phyloP scores from a whole-genome alignment of 1,140 invertebrate genomes.

The Apis laboriosa region DNA sequence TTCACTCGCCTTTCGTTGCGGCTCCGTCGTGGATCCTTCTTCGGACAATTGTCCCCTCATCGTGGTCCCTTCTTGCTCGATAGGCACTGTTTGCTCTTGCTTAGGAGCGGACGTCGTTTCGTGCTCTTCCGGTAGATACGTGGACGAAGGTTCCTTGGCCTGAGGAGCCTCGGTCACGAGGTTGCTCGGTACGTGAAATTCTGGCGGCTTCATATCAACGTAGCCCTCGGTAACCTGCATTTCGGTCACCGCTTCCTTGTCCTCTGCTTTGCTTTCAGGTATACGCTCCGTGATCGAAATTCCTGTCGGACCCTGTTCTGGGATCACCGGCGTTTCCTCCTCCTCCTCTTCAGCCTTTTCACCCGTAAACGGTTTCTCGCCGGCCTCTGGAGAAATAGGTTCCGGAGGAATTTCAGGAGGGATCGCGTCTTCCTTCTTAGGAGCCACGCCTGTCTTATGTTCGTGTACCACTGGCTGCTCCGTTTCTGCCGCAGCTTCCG shows the following conservation, averaged over 20 bases:
- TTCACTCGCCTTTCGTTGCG: neutral
- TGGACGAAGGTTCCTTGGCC: constrained; percentile 39
- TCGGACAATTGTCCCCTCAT: neutral
- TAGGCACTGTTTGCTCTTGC: neutral
- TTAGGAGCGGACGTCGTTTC: constrained; percentile 5
- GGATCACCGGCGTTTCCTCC: constrained; percentile 31
- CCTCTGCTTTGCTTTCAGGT: constrained; percentile 75
- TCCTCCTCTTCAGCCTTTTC: constrained; percentile 1
- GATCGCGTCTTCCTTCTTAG: constrained; percentile 42
- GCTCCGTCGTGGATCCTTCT: neutral
- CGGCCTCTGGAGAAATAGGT: neutral
- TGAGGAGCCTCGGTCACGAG: constrained; percentile 58
- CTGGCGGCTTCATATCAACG: constrained; percentile 43
- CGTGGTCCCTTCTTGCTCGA: constrained; percentile 3
- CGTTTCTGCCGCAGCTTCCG: neutral
- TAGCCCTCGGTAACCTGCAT: constrained; percentile 61
- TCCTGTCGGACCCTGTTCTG: constrained; percentile 65
- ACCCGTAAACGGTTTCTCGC: neutral
- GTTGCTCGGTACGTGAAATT: constrained; percentile 53
- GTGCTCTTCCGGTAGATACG: constrained; percentile 21
- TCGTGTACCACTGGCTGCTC: constrained; percentile 12
- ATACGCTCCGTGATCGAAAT: constrained; percentile 68
- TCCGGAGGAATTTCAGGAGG: neutral
- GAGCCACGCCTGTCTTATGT: constrained; percentile 13
- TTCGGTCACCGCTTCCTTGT: constrained; percentile 66